Evolutionary conservation across 2,113 vertebrate genomes (phyloP).

Genomic region (Pseudonaja textilis): DNA sequence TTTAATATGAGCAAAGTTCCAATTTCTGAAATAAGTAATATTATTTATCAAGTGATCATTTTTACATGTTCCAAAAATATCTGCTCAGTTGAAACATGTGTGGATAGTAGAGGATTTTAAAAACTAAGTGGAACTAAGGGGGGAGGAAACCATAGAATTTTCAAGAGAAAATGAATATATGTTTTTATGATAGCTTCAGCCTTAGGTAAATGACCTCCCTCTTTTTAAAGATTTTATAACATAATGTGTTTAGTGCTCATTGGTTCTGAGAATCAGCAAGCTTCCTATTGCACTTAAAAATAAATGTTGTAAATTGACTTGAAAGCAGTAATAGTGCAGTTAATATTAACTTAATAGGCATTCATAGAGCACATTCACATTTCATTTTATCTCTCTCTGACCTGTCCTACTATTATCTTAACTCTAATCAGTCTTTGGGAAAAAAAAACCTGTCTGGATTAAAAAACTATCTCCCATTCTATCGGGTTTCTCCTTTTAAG

Average conservation of each 20-base stretch:
- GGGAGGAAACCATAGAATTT: not conserved
- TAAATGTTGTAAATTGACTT: not conserved
- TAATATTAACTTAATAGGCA: not conserved
- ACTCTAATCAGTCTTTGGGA: not conserved
- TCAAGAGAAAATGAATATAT: not conserved
- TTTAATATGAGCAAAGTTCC: not conserved
- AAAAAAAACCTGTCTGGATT: not conserved
- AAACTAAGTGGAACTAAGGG: not conserved
- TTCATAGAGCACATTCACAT: not conserved
- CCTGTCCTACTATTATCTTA: not conserved
- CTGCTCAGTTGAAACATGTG: not conserved
- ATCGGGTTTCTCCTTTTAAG: not conserved
- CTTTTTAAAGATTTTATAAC: not conserved
- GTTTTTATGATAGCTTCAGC: not conserved
- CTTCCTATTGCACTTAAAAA: not conserved
- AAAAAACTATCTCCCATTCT: not conserved
- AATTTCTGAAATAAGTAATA: constrained; percentile 21
- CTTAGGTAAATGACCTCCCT: not conserved
- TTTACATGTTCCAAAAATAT: constrained; percentile 25
- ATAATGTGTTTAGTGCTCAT: not conserved
- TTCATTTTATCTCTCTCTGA: not conserved
- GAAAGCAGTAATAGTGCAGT: not conserved
- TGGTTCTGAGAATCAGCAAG: not conserved
- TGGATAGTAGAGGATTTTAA: not conserved
- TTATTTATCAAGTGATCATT: not conserved